Evolutionary conservation across 2,888 invertebrate genomes (phyloP).

Genomic region (Rotaria socialis): DNA sequence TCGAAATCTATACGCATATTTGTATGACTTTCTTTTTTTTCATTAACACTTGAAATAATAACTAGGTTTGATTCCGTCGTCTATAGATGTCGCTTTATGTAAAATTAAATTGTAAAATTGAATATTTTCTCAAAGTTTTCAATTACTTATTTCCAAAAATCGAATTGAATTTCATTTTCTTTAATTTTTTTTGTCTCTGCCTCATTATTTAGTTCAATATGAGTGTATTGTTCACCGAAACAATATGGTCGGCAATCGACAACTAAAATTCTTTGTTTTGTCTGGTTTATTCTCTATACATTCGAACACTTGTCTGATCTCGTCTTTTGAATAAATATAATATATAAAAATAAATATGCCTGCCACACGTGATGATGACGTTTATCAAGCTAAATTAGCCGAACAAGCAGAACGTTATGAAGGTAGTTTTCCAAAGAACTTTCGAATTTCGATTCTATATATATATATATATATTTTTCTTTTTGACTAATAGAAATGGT

Average conservation of each 20-base stretch:
- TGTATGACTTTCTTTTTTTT: too few relatives aligned
- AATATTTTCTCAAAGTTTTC: too few relatives aligned
- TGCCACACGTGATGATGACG: constrained; percentile 78
- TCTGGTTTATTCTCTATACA: not conserved
- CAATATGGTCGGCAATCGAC: not conserved
- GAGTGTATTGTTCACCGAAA: constrained; percentile 22
- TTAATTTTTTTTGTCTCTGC: not conserved
- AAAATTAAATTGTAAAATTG: too few relatives aligned
- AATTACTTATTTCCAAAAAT: too few relatives aligned
- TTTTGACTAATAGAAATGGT: constrained; percentile 71
- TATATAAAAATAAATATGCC: not conserved
- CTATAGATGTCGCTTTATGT: too few relatives aligned
- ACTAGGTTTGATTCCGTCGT: too few relatives aligned
- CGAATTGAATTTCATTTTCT: too few relatives aligned
- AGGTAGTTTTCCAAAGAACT: not conserved
- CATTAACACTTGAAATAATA: too few relatives aligned
- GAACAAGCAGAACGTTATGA: constrained; percentile 82
- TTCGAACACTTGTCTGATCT: not conserved
- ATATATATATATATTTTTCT: not conserved
- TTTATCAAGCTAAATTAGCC: constrained; percentile 96
- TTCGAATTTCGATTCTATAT: too few relatives aligned
- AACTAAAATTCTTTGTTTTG: not conserved
- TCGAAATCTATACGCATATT: too few relatives aligned
- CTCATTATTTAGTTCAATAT: not conserved
- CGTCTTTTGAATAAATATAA: not conserved